A percentile compares a stretch with the other conserved stretches of the same genome.
Evolutionary conservation across 2,797 vertebrate species (phyloP).

Genomic region (Dendrocincla fuliginosa): DNA sequence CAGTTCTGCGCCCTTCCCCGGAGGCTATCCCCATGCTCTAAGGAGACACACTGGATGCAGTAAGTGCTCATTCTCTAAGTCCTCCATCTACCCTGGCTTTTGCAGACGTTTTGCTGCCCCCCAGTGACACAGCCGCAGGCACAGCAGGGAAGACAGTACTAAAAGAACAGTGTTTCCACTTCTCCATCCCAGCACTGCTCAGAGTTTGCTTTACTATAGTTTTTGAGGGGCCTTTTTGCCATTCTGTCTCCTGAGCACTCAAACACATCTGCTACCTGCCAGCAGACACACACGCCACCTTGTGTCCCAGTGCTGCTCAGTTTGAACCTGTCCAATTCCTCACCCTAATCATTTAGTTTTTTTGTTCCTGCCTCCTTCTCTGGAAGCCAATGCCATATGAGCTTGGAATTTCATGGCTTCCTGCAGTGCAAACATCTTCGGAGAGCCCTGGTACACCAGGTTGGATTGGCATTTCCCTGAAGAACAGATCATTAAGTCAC

Average conservation of each 20-base stretch:
- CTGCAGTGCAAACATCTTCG: background rate
- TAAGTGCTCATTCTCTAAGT: background rate
- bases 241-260: background rate
- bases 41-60: background rate
- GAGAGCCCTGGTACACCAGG: background rate
- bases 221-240: background rate
- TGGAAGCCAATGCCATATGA: background rate
- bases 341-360: background rate
- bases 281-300: background rate
- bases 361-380: background rate
- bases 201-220: background rate
- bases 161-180: background rate
- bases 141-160: fast-evolving
- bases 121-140: background rate
- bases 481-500: background rate
- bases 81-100: background rate
- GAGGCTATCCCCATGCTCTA: background rate
- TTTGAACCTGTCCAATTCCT: background rate
- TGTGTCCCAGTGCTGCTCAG: background rate
- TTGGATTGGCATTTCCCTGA: background rate
- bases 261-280: background rate
- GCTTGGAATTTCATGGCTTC: background rate
- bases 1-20: background rate
- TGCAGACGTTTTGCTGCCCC: background rate
- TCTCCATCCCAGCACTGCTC: background rate